These are phyloP conservation scores for Elegia similella DNA, from an alignment of 2,888 invertebrate genomes.

Conservation along the genomic window DNA sequence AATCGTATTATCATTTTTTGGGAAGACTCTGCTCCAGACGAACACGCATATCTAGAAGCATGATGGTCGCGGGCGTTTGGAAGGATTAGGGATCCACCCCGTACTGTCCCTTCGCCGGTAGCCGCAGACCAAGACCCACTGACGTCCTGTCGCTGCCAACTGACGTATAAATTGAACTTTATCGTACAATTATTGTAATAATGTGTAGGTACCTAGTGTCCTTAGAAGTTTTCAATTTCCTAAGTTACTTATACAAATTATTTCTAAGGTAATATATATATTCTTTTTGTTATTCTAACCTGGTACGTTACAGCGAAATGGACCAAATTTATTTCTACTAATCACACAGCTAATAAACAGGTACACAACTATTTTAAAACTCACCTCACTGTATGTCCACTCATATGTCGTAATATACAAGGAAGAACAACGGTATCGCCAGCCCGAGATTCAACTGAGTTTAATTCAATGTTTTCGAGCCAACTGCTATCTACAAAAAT, in stretches of 20 bases:
- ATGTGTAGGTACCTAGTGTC: no score
- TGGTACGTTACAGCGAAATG: no score
- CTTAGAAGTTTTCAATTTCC: no score
- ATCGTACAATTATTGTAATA: slow-evolving; percentile 15
- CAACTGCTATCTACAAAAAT: slow-evolving; percentile 65
- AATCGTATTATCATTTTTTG: slow-evolving; percentile 84
- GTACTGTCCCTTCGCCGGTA: slow-evolving; percentile 57
- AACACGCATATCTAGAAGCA: slow-evolving; percentile 86
- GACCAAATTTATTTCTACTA: no score
- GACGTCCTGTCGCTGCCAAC: slow-evolving; percentile 73
- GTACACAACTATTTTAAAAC: slow-evolving; percentile 16
- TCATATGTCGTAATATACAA: slow-evolving; percentile 63
- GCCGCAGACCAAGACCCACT: slow-evolving; percentile 60
- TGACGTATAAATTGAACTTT: slow-evolving; percentile 35
- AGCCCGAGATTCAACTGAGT: slow-evolving; percentile 60
- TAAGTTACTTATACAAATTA: no score
- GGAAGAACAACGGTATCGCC: slow-evolving; percentile 67
- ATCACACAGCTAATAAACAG: no score
- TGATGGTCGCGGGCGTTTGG: slow-evolving; percentile 83
- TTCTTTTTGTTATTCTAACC: no score
- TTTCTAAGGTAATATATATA: no score
- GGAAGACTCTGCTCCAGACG: slow-evolving; percentile 84
- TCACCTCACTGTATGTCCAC: slow-evolving; percentile 63
- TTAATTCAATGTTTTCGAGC: slow-evolving; percentile 69
- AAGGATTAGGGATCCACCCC: slow-evolving; percentile 67